These are phyloP conservation scores for Corythornis cristatus DNA, from an alignment of 2,113 vertebrate genomes.

Conservation along the genomic window DNA sequence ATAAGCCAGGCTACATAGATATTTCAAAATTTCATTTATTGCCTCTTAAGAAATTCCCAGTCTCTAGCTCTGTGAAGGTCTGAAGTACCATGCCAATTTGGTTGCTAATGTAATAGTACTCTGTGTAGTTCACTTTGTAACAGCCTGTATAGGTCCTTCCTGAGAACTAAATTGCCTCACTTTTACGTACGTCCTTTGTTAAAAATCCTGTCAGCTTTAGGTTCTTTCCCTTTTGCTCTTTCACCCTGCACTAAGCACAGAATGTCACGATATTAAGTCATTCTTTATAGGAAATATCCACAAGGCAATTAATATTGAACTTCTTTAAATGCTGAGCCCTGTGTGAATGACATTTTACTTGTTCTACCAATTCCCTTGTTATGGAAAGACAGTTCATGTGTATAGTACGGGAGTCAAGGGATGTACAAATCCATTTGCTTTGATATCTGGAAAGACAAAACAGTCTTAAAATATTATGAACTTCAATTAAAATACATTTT, in stretches of 20 bases:
- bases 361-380: neutral
- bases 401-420: neutral
- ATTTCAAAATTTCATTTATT: neutral
- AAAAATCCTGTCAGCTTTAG: neutral
- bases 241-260: neutral
- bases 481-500: constrained; percentile 41
- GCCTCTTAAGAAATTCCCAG: neutral
- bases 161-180: neutral
- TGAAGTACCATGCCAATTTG: neutral
- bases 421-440: constrained; percentile 41
- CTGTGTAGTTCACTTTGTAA: neutral
- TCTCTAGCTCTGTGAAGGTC: neutral
- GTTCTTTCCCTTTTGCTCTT: neutral
- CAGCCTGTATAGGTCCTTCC: neutral
- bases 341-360: neutral
- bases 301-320: neutral
- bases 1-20: neutral
- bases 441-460: constrained; percentile 40
- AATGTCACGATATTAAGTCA: neutral
- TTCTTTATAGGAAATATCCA: neutral
- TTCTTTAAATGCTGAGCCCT: neutral
- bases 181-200: neutral
- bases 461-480: constrained; percentile 48
- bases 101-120: neutral
- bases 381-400: neutral